Evolutionary conservation across 1,140 invertebrate genomes (phyloP), one percentile per base, ranked within the genome.

Genomic region (Drosophila pachea): DNA sequence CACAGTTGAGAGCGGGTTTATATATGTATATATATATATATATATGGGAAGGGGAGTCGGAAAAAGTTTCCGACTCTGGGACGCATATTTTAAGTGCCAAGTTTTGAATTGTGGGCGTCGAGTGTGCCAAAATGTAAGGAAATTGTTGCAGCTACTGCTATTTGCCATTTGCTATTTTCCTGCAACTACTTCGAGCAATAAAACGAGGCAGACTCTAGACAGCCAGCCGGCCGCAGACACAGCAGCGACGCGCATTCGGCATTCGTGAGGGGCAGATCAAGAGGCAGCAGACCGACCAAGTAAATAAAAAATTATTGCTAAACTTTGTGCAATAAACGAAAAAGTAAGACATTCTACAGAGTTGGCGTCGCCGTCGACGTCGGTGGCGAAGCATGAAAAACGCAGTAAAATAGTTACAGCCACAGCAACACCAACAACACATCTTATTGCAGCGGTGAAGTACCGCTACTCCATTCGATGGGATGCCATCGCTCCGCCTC

Each of bases 281-380:
- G 14, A 38, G 32, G 31, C 33, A 11, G 48, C 29, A 36, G 12
- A 14, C 33, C 43, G 33, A 29, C 47, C 79, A 70, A 83, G 79
- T 83, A 83, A 83, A 83, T 83, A 83, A 84, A 83, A 83, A 83
- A 83, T 84, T 83, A 83, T 83, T 83, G 79, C 79, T 76, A 79
- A 83, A 83, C 73, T 83, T 83, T 83, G 58, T 67, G 79, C 79
- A 83, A 83, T 83, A 83, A 79, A 83, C 79, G 79, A 83, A 84
- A 83, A 84, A 78, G 78, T 84, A 84, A 74, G 79, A 79, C 79
- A 77, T 82, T 75, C 78, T 78, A 42, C 35, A 59, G 55, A 40
- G 64, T 48, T 54, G 42, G n/a, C 55, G 45, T 38, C 29, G 31
- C 38, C 33, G 63, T 42, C 53, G 31, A 43, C 33, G 63, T 42